Evolutionary conservation across 2,888 invertebrate species (phyloP), one percentile per base, ranked within the genome.

Genomic region (Stenchaetothrips biformis): DNA sequence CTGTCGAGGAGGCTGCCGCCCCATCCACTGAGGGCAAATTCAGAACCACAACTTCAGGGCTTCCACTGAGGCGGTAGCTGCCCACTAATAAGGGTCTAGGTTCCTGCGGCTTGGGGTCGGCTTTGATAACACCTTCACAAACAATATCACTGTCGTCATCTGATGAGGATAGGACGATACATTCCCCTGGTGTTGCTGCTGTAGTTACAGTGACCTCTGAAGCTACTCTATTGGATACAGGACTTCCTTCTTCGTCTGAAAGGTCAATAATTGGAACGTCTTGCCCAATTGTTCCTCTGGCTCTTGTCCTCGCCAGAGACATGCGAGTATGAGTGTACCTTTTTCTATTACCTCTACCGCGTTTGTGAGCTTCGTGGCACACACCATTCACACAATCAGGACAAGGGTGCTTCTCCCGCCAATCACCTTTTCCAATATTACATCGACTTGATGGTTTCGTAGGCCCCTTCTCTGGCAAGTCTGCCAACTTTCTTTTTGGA

Each of bases 61-160:
- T 59, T 13, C 18, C 13, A 16, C 18, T 59, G 13, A 18, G 59
- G 18, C 7, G 18, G 6, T 59, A 18, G 59, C 59, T 59, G 59
- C 13, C 6, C 59, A n/a, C n/a, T n/a, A n/a, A n/a, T n/a, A 37
- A 37, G 37, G 37, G 37, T 4, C 37, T 18, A 59, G 59, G 16
- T 59, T 16, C 59, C 13, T 59, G 59, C 16, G 16, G 16, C 59
- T 13, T 59, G 6, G 16, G 16, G 13, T 59, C 59, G 18, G 59
- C 4, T 6, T 18, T 18, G 4, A 59, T 21, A 7, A 74, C 67
- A 74, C 67, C 21, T 74, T 74, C 67, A 74, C 67, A 74, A 74
- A 74, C 67, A 74, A 74, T 74, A 74, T 74, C 67, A 74, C 25
- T 18, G 18, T 59, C 67, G 25, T 74, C 67, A 11, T 74, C 67